Evolutionary conservation across 1,140 invertebrate species (phyloP).

Genomic region (Heliconius congener): DNA sequence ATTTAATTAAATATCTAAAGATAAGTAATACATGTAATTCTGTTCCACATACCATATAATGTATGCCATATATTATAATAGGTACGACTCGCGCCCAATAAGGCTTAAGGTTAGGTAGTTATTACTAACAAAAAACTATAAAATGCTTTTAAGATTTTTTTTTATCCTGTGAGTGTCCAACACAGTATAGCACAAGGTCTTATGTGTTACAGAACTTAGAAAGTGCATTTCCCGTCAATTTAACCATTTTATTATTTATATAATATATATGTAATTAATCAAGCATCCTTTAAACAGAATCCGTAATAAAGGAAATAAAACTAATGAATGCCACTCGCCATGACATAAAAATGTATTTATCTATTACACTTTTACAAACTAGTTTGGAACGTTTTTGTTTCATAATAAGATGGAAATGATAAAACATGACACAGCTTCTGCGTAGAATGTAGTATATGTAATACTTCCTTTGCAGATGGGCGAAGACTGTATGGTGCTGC

Average conservation of each 20-base stretch:
- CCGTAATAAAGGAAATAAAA: slow-evolving; percentile 26
- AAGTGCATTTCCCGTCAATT: slow-evolving; percentile 10
- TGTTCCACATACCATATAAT: slow-evolving; percentile 8
- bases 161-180: neutral
- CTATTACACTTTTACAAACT: slow-evolving; percentile 13
- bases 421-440: neutral
- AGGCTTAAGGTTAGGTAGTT: neutral
- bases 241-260: slow-evolving; percentile 13
- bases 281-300: slow-evolving; percentile 18
- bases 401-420: slow-evolving; percentile 18
- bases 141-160: neutral
- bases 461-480: slow-evolving; percentile 78
- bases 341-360: slow-evolving; percentile 24
- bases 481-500: slow-evolving; percentile 92
- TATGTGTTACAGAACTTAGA: slow-evolving; percentile 7
- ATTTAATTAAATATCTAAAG: slow-evolving; percentile 9
- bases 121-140: neutral
- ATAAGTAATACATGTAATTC: slow-evolving; percentile 9
- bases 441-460: slow-evolving; percentile 11
- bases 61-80: slow-evolving; percentile 13
- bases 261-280: slow-evolving; percentile 14
- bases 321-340: slow-evolving; percentile 25
- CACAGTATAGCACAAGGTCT: slow-evolving; percentile 4
- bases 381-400: slow-evolving; percentile 19
- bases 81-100: neutral